These are phyloP conservation scores for Penaeus vannamei DNA, from an alignment of 1,140 invertebrate species.

Conservation along the genomic window DNA sequence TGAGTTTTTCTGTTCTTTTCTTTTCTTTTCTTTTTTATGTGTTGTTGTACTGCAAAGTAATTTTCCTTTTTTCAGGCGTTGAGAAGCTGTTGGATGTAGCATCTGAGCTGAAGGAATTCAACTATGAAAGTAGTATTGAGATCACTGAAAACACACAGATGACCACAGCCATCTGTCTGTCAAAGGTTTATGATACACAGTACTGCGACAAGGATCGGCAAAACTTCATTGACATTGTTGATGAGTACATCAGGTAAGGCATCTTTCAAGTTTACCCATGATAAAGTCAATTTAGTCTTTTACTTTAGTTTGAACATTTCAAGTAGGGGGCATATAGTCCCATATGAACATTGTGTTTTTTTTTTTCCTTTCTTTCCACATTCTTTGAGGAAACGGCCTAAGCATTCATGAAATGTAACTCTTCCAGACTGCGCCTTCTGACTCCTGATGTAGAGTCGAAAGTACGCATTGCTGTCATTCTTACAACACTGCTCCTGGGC, in stretches of 20 bases:
- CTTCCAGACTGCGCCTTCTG: conserved; percentile 76
- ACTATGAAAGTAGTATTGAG: conserved; percentile 91
- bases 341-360: too few species aligned
- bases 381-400: too few species aligned
- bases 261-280: background rate
- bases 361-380: too few species aligned
- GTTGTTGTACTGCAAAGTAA: background rate
- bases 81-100: conserved; percentile 87
- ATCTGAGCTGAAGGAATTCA: conserved; percentile 90
- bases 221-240: conserved; percentile 80
- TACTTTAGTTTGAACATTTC: too few species aligned
- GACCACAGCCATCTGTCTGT: conserved; percentile 88
- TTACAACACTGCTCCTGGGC: conserved; percentile 92
- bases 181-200: conserved; percentile 94
- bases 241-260: conserved; percentile 54
- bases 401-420: too few species aligned
- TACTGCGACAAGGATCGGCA: conserved; percentile 89
- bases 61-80: conserved; percentile 71
- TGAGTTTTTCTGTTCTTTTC: background rate
- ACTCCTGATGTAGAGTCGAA: conserved; percentile 92
- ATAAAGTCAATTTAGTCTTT: background rate
- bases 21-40: background rate
- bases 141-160: conserved; percentile 89
- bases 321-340: too few species aligned
- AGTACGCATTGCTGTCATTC: conserved; percentile 87